Evolutionary conservation across 2,797 vertebrate genomes (phyloP).

Genomic region (Microctenopoma steveboyesi): DNA sequence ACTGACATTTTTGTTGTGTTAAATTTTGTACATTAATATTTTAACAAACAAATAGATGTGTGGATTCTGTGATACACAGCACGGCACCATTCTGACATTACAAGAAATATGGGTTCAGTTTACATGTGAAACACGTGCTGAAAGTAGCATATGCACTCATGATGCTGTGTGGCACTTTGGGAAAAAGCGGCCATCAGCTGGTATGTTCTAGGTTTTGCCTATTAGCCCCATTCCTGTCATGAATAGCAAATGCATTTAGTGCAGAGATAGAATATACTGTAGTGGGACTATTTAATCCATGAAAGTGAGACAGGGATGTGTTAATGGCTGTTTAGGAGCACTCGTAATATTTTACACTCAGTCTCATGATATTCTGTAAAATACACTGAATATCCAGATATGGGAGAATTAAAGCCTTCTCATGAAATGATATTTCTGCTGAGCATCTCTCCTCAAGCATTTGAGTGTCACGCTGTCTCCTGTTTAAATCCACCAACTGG

Average conservation of each 20-base stretch:
- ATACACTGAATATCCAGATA: slow-evolving; percentile 1
- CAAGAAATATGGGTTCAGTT: slow-evolving; percentile 22
- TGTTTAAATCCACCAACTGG: slow-evolving; percentile 21
- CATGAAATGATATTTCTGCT: slow-evolving; percentile 13
- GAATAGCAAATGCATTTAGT: slow-evolving; percentile 32
- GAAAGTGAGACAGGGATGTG: slow-evolving; percentile 28
- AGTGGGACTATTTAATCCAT: slow-evolving; percentile 30
- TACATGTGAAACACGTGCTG: slow-evolving; percentile 7
- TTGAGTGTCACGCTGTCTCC: slow-evolving; percentile 8
- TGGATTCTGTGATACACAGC: background rate
- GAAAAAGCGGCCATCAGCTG: slow-evolving; percentile 51
- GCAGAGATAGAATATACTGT: slow-evolving; percentile 16
- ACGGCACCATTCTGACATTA: slow-evolving; percentile 13
- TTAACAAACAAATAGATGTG: background rate
- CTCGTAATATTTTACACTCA: slow-evolving; percentile 17
- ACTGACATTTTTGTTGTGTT: background rate
- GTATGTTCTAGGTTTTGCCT: slow-evolving; percentile 45
- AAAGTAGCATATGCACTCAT: slow-evolving; percentile 39
- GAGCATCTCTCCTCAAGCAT: slow-evolving; percentile 4
- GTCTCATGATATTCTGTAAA: slow-evolving; percentile 9
- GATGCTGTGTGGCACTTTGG: slow-evolving; percentile 30
- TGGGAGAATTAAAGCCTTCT: slow-evolving; percentile 14
- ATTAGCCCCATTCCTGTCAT: slow-evolving; percentile 35
- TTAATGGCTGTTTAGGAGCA: slow-evolving; percentile 30
- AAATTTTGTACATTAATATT: background rate